Evolutionary conservation across 2,113 vertebrate genomes (phyloP).

Genomic region (Pelvicachromis taeniatus): DNA sequence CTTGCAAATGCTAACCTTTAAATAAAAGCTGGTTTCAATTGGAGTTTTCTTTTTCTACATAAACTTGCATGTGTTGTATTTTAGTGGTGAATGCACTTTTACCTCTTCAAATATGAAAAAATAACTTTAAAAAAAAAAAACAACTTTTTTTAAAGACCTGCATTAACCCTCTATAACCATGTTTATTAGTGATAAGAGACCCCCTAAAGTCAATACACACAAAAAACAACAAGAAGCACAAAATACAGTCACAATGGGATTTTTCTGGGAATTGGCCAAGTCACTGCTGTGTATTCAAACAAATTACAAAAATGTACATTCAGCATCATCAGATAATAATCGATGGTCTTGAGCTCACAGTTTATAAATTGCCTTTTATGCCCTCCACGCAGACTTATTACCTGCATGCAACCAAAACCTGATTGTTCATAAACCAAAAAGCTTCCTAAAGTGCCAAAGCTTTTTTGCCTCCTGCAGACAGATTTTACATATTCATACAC

Average conservation of each 20-base stretch:
- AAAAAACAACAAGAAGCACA: not conserved
- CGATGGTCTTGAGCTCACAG: not conserved
- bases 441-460: not conserved
- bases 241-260: not conserved
- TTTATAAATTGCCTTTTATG: not conserved
- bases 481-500: not conserved
- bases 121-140: too few relatives aligned
- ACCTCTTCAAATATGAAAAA: not conserved
- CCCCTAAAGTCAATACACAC: not conserved
- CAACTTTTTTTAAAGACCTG: not conserved
- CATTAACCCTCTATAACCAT: not conserved
- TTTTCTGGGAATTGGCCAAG: not conserved
- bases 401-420: not conserved
- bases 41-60: not conserved
- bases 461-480: not conserved
- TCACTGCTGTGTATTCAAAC: not conserved
- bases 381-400: not conserved
- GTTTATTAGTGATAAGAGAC: not conserved
- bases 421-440: not conserved
- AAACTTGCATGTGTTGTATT: not conserved
- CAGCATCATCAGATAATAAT: not conserved
- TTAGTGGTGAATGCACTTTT: not conserved
- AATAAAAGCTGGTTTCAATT: not conserved
- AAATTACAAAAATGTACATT: not conserved
- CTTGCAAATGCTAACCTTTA: not conserved